phyloP scores from a whole-genome alignment of 2,797 vertebrate genomes.

The Enteromius afrohamiltoni region DNA sequence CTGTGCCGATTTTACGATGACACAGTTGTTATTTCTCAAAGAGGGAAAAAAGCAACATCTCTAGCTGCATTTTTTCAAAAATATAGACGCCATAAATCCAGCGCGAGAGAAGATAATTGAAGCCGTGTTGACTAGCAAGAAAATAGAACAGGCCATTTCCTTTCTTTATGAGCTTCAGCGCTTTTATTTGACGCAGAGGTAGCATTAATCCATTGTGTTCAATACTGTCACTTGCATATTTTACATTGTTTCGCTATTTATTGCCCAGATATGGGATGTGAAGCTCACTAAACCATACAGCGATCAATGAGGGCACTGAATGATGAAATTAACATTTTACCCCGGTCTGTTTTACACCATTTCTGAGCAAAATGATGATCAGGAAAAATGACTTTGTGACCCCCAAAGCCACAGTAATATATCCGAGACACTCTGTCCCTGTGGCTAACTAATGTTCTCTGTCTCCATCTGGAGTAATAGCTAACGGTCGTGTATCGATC shows the following conservation, averaged over 20 bases:
- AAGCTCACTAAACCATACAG: constrained; percentile 31
- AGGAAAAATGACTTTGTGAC: constrained; percentile 34
- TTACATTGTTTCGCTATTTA: constrained; percentile 50
- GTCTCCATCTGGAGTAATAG: constrained; percentile 41
- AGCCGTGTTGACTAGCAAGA: constrained; percentile 64
- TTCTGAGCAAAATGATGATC: constrained; percentile 44
- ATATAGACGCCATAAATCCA: constrained; percentile 64
- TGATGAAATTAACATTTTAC: constrained; percentile 61
- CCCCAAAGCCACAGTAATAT: constrained; percentile 34
- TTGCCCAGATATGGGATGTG: constrained; percentile 32
- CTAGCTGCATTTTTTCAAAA: constrained; percentile 62
- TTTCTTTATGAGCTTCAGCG: constrained; percentile 56
- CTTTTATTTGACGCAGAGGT: constrained; percentile 60
- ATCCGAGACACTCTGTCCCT: constrained; percentile 28
- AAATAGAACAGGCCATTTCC: constrained; percentile 59
- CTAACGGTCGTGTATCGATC: constrained; percentile 17
- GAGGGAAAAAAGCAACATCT: constrained; percentile 50
- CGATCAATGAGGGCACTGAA: constrained; percentile 54
- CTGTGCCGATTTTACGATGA: constrained; percentile 64
- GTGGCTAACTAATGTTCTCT: constrained; percentile 43
- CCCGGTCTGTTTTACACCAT: constrained; percentile 42
- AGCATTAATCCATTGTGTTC: constrained; percentile 65
- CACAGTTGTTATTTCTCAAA: constrained; percentile 58
- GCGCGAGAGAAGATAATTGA: constrained; percentile 63
- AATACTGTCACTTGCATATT: constrained; percentile 49